Conservation (phyloP, 2,888 invertebrate species). For the Lamellibrachia columna region DNA sequence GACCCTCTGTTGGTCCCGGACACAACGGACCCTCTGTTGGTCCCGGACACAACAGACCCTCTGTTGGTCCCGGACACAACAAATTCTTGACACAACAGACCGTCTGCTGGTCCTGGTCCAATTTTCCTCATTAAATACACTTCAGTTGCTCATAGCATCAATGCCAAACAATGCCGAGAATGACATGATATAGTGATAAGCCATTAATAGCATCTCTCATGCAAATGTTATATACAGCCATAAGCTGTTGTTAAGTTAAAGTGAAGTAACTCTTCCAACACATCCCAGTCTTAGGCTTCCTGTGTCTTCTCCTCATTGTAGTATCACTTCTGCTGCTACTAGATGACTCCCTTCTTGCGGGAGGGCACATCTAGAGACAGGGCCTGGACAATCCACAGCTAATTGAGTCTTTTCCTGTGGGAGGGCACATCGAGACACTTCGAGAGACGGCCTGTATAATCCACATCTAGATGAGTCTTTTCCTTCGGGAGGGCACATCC, state of each 20-base stretch:
- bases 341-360: constrained; percentile 20
- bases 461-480: neutral
- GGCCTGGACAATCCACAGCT: constrained; percentile 69
- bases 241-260: neutral
- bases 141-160: too few species aligned
- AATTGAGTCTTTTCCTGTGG: too few species aligned
- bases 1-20: too few species aligned
- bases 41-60: too few species aligned
- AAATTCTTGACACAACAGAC: too few species aligned
- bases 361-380: constrained; percentile 61
- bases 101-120: neutral
- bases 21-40: too few species aligned
- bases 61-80: too few species aligned
- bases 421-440: too few species aligned
- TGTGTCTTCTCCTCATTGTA: neutral
- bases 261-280: neutral
- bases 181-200: neutral
- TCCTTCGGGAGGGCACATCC: constrained; percentile 48
- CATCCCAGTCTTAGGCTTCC: neutral
- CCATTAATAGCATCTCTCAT: neutral
- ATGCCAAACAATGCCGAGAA: too few species aligned
- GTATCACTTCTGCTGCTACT: neutral
- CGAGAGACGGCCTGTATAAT: too few species aligned
- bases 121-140: neutral
- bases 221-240: too few species aligned